Evolutionary conservation across 2,888 invertebrate species (phyloP), one percentile per base, ranked within the genome.

Genomic region (Lasioglossum calceatum): DNA sequence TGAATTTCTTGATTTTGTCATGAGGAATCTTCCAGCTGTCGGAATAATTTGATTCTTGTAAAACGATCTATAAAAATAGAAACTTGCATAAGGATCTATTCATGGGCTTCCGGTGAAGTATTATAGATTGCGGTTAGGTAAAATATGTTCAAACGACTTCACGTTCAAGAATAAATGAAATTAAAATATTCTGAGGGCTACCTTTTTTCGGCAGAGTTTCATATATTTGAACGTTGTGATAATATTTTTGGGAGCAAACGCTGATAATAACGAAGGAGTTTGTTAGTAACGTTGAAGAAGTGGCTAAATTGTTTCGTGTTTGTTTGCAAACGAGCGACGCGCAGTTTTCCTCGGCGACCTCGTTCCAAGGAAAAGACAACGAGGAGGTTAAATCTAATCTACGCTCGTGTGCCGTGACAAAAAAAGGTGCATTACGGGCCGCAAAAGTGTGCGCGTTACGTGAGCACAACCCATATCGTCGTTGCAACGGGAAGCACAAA

Each of bases 361-460:
- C 32, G 76, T 84, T 73, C 47, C 58, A 5, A 50, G 39, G 5
- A 32, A 58, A 76, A 71, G 42, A 42, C 71, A 71, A 42, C 39
- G 42, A 23, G 42, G 19, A 64, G 61, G 67, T 44, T 77, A 72
- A 82, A 76, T 78, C 71, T 86, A 86, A 86, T 85, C 85, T 81
- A 36, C 71, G 64, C 71, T 76, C 74, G 54, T 61, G 75, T 74
- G 76, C 27, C 74, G 80, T 79, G 82, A 87, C 77, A 36, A 23
- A 80, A 77, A 81, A 82, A 72, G 58, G 77, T 81, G 81, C 82
- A 89, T 82, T 87, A 83, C 47, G 61, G 73, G 42, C 70, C n/a
- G 79, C 70, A 67, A 81, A 82, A 78, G 81, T 39, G 81, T 39
- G 54, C 42, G 80, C 72, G 79, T 89, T 85, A 87, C 89, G 78